Evolutionary conservation across 2,888 invertebrate species (phyloP).

Genomic region (Notodonta ziczac): DNA sequence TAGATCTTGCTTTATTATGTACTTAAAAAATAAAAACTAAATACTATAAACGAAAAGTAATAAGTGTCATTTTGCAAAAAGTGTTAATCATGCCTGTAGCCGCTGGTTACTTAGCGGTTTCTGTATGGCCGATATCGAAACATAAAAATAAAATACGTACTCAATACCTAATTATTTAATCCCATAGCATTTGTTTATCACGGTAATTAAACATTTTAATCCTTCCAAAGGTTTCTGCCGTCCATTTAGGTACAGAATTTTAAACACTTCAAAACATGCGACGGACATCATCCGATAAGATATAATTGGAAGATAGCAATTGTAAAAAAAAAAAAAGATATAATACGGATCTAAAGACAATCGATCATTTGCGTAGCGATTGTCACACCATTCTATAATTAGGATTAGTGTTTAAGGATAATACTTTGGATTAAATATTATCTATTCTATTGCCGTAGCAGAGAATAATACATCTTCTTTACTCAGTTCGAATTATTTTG

Average conservation of each 20-base stretch:
- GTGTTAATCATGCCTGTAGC: too few species aligned
- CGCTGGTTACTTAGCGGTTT: too few species aligned
- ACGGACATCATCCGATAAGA: conserved; percentile 18
- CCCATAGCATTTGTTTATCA: background rate
- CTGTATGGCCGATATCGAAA: background rate
- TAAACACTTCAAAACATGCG: background rate
- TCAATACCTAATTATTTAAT: background rate
- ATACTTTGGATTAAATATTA: too few species aligned
- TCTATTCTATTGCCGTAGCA: too few species aligned
- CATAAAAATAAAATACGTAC: background rate
- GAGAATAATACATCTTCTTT: too few species aligned
- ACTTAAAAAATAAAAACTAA: too few species aligned
- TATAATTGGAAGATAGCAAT: conserved; percentile 2
- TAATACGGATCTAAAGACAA: conserved; percentile 14
- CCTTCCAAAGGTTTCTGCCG: background rate
- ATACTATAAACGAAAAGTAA: too few species aligned
- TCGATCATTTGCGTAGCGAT: conserved; percentile 15
- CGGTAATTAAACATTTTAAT: background rate
- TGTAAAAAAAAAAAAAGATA: conserved; percentile 18
- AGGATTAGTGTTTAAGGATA: too few species aligned
- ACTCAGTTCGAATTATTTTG: too few species aligned
- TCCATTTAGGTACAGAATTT: background rate
- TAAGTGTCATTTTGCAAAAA: too few species aligned
- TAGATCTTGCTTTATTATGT: too few species aligned
- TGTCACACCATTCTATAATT: too few species aligned